A percentile compares a stretch with the other conserved stretches of the same genome.
These are phyloP conservation scores for Ceratoteleas bidentatus DNA, from an alignment of 1,140 invertebrate genomes.

Conservation along the genomic window DNA sequence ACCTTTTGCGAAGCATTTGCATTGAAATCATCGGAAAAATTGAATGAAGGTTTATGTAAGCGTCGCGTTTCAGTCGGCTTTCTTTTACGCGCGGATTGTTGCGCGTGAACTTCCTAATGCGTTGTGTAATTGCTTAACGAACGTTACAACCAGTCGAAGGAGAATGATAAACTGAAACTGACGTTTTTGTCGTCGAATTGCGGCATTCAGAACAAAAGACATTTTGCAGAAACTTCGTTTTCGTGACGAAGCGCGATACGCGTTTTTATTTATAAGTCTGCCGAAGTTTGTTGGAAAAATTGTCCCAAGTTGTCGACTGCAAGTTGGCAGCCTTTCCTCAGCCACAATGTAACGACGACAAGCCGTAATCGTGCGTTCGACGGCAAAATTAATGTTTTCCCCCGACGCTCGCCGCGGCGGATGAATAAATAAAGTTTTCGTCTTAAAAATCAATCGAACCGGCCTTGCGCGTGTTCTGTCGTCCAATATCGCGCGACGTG, in stretches of 20 bases:
- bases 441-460: conserved; percentile 32
- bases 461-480: conserved; percentile 40
- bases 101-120: conserved; percentile 21
- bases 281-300: too few relatives aligned
- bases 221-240: too few relatives aligned
- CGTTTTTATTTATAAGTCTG: too few relatives aligned
- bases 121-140: neutral
- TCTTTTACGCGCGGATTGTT: conserved; percentile 9
- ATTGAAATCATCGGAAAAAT: conserved; percentile 41
- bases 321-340: too few relatives aligned
- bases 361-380: neutral
- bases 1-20: conserved; percentile 46
- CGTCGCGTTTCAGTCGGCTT: conserved; percentile 5
- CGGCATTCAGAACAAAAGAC: too few relatives aligned
- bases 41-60: conserved; percentile 42
- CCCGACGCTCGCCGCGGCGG: neutral
- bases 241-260: too few relatives aligned
- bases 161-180: too few relatives aligned
- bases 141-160: too few relatives aligned
- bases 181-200: too few relatives aligned
- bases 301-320: too few relatives aligned
- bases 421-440: conserved; percentile 19
- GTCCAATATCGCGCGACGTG: conserved; percentile 9
- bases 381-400: neutral
- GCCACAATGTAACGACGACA: neutral